phyloP scores from a whole-genome alignment of 2,888 invertebrate genomes.

The Macrophya annulata region DNA sequence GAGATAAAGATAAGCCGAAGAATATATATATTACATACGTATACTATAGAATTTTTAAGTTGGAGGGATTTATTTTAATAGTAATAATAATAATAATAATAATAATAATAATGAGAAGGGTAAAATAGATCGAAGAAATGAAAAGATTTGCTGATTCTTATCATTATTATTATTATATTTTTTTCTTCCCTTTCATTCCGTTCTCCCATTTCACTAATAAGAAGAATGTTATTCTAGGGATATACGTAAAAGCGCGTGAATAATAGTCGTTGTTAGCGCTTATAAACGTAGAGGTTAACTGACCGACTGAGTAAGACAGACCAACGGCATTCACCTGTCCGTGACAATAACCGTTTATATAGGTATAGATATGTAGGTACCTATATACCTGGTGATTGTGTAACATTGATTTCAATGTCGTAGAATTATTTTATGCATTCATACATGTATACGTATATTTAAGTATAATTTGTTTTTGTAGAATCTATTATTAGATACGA shows the following conservation, averaged over 20 bases:
- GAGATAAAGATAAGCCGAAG: neutral
- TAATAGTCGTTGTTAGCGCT: neutral
- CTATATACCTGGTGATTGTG: conserved; percentile 8
- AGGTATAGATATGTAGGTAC: neutral
- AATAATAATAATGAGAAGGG: neutral
- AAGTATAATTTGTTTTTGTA: neutral
- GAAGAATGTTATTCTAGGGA: neutral
- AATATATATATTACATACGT: neutral
- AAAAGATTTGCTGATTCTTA: neutral
- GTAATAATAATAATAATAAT: too few relatives aligned
- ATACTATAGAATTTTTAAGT: neutral
- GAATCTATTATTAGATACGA: neutral
- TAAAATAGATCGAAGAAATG: neutral
- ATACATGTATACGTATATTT: neutral
- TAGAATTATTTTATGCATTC: neutral
- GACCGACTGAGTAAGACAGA: neutral
- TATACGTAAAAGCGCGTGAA: neutral
- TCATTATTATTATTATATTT: neutral
- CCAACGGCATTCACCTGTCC: conserved; percentile 29
- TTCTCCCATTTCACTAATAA: neutral
- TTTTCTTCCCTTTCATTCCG: neutral
- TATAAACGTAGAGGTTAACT: neutral
- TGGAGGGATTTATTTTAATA: neutral
- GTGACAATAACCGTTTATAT: conserved; percentile 41
- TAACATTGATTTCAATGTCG: neutral